Conservation (phyloP, 2,888 invertebrate genomes). For the Scaptodrosophila latifasciaeformis region DNA sequence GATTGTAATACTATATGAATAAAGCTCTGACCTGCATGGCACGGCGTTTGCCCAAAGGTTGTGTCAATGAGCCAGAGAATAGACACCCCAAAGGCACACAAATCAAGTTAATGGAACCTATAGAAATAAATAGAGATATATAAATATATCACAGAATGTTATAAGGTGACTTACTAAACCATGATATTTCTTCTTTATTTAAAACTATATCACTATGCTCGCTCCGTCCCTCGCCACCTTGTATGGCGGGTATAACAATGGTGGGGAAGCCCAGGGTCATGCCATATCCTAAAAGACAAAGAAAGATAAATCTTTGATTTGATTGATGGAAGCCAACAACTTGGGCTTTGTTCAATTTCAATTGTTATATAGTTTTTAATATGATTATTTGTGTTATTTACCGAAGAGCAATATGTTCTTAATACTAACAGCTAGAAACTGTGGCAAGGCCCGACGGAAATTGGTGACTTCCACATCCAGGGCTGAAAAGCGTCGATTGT, state of each 20-base stretch:
- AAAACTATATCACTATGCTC: slow-evolving; percentile 76
- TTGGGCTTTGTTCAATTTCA: neutral
- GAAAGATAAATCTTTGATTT: slow-evolving; percentile 1
- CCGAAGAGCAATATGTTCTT: slow-evolving; percentile 86
- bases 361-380: slow-evolving; percentile 3
- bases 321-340: neutral
- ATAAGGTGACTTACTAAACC: slow-evolving; percentile 83
- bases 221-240: slow-evolving; percentile 75
- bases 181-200: slow-evolving; percentile 81
- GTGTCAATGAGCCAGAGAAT: slow-evolving; percentile 83
- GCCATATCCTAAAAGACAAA: slow-evolving; percentile 79
- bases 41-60: slow-evolving; percentile 82
- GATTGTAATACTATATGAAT: no score
- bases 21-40: slow-evolving; percentile 82
- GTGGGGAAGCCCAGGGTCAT: slow-evolving; percentile 89
- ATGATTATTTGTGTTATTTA: slow-evolving; percentile 66
- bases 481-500: slow-evolving; percentile 43
- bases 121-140: neutral
- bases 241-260: slow-evolving; percentile 85
- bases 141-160: no score
- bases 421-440: slow-evolving; percentile 85
- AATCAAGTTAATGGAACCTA: slow-evolving; percentile 87
- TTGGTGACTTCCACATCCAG: slow-evolving; percentile 71
- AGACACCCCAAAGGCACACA: slow-evolving; percentile 87
- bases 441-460: slow-evolving; percentile 80